Conservation (phyloP, 2,113 vertebrate species). For the Sisor rabdophorus region DNA sequence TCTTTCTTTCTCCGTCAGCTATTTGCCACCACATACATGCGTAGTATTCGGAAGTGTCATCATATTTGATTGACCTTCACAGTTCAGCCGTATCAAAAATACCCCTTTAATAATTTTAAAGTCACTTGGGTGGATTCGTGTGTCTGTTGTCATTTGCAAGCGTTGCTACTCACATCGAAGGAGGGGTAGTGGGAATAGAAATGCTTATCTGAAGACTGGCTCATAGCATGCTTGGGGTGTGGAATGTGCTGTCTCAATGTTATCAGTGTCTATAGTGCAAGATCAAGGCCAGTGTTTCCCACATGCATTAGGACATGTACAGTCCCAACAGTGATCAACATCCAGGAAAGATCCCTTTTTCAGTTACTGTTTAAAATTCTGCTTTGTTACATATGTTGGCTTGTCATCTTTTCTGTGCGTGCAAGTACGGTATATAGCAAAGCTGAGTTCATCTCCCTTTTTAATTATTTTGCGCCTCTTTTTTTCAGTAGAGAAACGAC, state of each 20-base stretch:
- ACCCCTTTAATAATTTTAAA: neutral
- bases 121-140: neutral
- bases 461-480: neutral
- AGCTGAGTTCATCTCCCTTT: neutral
- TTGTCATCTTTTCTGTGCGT: neutral
- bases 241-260: slow-evolving; percentile 62
- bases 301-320: slow-evolving; percentile 9
- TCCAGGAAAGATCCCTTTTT: neutral
- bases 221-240: slow-evolving; percentile 55
- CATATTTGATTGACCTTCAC: neutral
- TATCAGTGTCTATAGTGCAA: slow-evolving; percentile 64
- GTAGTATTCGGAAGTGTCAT: slow-evolving; percentile 8
- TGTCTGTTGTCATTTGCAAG: neutral
- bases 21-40: neutral
- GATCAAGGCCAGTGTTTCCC: slow-evolving; percentile 58
- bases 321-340: slow-evolving; percentile 10
- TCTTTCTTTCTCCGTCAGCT: neutral
- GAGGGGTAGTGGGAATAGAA: slow-evolving; percentile 16
- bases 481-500: slow-evolving; percentile 3
- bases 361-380: neutral
- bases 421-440: neutral
- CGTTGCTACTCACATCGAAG: slow-evolving; percentile 15
- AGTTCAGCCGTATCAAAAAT: slow-evolving; percentile 8
- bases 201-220: slow-evolving; percentile 60
- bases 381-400: neutral